A percentile compares a stretch with the other conserved stretches of the same genome.
Evolutionary conservation across 2,797 vertebrate genomes (phyloP).

Genomic region (Calcarius lapponicus): DNA sequence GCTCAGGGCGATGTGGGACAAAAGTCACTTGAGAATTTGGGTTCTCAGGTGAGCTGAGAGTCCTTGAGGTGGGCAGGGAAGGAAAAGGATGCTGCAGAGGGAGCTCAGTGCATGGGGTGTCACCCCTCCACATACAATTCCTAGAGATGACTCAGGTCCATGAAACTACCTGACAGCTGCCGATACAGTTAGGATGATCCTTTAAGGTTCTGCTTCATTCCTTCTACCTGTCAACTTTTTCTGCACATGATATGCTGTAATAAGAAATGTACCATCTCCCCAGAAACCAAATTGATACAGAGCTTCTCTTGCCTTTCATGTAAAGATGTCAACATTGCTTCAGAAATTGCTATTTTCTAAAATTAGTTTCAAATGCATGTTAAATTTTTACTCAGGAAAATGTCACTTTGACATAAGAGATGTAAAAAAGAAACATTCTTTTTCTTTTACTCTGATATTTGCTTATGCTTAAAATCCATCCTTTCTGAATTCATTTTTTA

Average conservation of each 20-base stretch:
- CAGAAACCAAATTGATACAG: slow-evolving; percentile 27
- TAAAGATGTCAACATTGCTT: neutral
- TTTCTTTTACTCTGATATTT: neutral
- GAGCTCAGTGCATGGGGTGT: neutral
- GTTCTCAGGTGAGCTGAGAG: neutral
- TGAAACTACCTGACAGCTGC: slow-evolving; percentile 35
- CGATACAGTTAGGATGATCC: neutral
- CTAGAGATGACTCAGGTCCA: neutral
- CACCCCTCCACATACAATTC: neutral
- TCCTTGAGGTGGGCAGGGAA: accelerated
- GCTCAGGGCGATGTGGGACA: accelerated
- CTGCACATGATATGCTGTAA: neutral
- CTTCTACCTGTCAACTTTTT: slow-evolving; percentile 13
- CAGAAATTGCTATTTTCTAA: neutral
- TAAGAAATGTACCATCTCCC: neutral
- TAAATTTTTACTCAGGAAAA: neutral
- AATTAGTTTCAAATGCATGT: neutral
- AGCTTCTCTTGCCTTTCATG: slow-evolving; percentile 14
- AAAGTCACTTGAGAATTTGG: neutral
- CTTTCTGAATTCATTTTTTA: neutral
- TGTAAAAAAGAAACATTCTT: neutral
- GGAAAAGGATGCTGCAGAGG: neutral
- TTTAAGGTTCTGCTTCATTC: neutral
- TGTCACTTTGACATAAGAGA: neutral
- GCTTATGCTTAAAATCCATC: neutral